phyloP scores from a whole-genome alignment of 2,888 invertebrate species.

The Tachina fera region DNA sequence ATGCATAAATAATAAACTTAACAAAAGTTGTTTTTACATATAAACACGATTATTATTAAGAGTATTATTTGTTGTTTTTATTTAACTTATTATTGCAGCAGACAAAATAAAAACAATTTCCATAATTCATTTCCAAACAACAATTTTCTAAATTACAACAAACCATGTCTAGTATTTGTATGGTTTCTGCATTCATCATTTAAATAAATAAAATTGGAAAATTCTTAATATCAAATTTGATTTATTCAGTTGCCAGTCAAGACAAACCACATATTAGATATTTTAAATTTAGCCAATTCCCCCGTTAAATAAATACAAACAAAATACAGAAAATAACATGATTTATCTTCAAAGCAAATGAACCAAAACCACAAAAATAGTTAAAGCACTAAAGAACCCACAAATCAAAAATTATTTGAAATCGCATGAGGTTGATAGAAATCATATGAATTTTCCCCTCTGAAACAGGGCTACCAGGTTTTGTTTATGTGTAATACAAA shows the following conservation, averaged over 20 bases:
- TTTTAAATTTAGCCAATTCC: constrained; percentile 28
- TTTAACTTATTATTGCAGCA: no score
- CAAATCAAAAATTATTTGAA: constrained; percentile 27
- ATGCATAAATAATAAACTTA: no score
- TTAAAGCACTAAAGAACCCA: constrained; percentile 13
- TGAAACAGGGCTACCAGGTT: no score
- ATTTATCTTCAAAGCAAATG: constrained; percentile 29
- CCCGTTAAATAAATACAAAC: background rate
- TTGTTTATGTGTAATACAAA: no score
- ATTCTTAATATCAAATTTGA: constrained; percentile 33
- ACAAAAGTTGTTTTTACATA: no score
- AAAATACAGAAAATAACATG: constrained; percentile 1
- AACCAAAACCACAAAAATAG: constrained; percentile 28
- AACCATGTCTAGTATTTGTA: background rate
- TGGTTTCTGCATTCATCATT: constrained; percentile 30
- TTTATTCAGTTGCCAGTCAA: constrained; percentile 39
- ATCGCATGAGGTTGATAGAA: background rate
- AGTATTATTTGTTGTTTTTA: no score
- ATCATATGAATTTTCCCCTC: constrained; percentile 9
- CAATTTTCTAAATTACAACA: background rate
- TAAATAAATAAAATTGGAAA: background rate
- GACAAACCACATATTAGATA: constrained; percentile 22
- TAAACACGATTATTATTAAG: no score
- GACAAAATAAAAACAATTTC: no score
- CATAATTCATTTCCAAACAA: background rate